Evolutionary conservation across 2,797 vertebrate genomes (phyloP).

Genomic region (Syndactyla subalaris): DNA sequence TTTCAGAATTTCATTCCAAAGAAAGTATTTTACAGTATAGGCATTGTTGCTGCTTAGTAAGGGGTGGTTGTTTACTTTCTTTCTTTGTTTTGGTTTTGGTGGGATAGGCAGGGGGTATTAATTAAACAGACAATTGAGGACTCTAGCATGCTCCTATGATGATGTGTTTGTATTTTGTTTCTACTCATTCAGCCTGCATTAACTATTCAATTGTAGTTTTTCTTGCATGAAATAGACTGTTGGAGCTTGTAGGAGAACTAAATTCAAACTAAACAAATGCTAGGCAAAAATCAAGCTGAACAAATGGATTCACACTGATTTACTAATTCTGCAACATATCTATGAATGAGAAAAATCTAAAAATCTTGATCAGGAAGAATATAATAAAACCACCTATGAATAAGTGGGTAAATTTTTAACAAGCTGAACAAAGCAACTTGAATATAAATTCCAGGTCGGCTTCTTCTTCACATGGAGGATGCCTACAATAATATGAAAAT

Average conservation of each 20-base stretch:
- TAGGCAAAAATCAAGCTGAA: constrained; percentile 6
- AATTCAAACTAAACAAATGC: constrained; percentile 1
- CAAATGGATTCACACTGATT: not conserved
- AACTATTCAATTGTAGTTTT: constrained; percentile 10
- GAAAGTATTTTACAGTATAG: not conserved
- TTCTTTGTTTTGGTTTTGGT: not conserved
- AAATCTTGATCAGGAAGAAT: not conserved
- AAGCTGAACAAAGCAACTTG: constrained; percentile 9
- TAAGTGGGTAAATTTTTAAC: constrained; percentile 65
- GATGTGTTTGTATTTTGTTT: constrained; percentile 16
- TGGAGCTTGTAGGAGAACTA: constrained; percentile 16
- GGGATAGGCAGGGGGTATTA: not conserved
- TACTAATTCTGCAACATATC: constrained; percentile 22
- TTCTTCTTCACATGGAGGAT: not conserved
- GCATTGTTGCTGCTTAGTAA: not conserved
- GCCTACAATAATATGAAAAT: not conserved
- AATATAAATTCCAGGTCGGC: not conserved
- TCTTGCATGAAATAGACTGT: constrained; percentile 9
- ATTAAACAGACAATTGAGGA: not conserved
- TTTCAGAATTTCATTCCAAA: not conserved
- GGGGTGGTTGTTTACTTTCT: not conserved
- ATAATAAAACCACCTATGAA: not conserved
- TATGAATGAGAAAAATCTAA: not conserved
- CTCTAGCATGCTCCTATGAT: not conserved
- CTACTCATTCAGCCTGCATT: constrained; percentile 14